Evolutionary conservation across 2,113 vertebrate species (phyloP).

Genomic region (Megaceryle maxima): DNA sequence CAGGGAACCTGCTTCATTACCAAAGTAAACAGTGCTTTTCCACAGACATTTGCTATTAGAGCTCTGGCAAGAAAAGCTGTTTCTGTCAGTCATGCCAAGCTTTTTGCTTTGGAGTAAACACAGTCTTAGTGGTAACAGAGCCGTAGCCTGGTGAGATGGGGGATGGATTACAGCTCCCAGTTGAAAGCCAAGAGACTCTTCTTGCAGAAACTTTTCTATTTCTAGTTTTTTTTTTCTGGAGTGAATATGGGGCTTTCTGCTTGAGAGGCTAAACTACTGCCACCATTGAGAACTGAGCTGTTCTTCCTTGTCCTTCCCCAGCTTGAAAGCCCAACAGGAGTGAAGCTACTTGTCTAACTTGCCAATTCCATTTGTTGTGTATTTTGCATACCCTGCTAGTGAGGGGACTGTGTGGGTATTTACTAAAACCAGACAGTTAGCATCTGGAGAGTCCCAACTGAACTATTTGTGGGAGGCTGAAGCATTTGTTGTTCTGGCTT

Average conservation of each 20-base stretch:
- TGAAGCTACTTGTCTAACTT: background rate
- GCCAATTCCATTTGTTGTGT: background rate
- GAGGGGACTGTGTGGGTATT: background rate
- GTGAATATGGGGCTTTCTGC: background rate
- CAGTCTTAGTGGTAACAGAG: background rate
- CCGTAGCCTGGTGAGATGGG: background rate
- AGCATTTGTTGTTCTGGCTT: background rate
- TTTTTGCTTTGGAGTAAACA: slow-evolving; percentile 59
- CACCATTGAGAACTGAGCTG: rapidly evolving
- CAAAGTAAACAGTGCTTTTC: slow-evolving; percentile 53
- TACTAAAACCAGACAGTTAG: background rate
- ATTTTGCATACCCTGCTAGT: background rate
- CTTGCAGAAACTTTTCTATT: background rate
- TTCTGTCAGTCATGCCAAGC: slow-evolving; percentile 38
- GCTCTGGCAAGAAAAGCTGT: slow-evolving; percentile 35
- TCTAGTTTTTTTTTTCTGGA: background rate
- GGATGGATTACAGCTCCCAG: background rate
- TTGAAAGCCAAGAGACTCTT: background rate
- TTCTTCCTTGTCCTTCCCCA: background rate
- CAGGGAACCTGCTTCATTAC: slow-evolving; percentile 25
- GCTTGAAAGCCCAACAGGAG: background rate
- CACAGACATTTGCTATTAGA: background rate
- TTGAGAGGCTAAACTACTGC: background rate
- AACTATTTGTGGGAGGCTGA: background rate
- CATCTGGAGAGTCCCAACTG: background rate